Evolutionary conservation across 2,888 invertebrate genomes (phyloP), one percentile per base, ranked within the genome.

Genomic region (Sinelater perroti): DNA sequence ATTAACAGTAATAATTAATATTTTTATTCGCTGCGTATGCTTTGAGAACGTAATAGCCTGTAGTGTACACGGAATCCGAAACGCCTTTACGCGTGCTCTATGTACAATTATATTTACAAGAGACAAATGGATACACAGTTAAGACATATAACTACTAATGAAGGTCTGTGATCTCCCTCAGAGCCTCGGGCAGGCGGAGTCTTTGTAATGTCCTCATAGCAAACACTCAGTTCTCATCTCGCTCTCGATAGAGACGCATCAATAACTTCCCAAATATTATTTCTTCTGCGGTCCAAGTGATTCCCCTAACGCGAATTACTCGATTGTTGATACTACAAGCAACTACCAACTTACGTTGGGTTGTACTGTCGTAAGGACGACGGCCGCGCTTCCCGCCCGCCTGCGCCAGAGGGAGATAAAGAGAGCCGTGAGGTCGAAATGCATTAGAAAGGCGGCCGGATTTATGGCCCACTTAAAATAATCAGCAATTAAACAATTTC

Each of bases 131-230:
- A 62, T 53, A 64, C 61, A 56, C 62, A 63, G 52, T 57, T 57
- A 60, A 64, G 63, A 64, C 61, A 62, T 63, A 62, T 61, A 59
- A 59, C 60, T 56, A 58, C 60, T 60, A 60, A 60, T 56, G 53
- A 60, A 56, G 52, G 47, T 60, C 60, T 60, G 60, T 56, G 60
- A 60, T 56, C 60, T 60, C 60, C 60, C 60, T 36, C 46, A 57
- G 55, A 56, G 60, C 60, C 46, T 14, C 11, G 24, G 56, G 60
- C 60, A 47, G 46, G 52, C 16, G 35, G 40, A 24, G 20, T 49
- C 63, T 66, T 62, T 52, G 21, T 42, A 36, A 47, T 56, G 61
- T 56, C 58, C 63, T 60, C 53, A 40, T 45, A 56, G 60, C 36
- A 60, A 64, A 60, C 56, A 61, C 53, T 47, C 31, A 44, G 26